Conservation (phyloP, 2,888 invertebrate species). For the Agrotis puta region DNA sequence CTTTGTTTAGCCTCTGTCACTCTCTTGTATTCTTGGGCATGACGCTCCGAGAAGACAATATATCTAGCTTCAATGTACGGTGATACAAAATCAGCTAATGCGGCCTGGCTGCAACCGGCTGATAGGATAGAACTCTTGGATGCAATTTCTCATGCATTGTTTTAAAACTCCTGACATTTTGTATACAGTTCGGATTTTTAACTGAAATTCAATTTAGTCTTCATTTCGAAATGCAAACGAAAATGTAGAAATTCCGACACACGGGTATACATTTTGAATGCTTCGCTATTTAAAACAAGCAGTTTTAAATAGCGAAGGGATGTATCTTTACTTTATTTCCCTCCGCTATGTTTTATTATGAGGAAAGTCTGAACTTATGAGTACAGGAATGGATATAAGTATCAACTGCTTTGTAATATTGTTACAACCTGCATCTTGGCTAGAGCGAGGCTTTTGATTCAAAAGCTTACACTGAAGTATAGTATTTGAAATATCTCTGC, state of each 20-base stretch:
- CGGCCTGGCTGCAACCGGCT: constrained; percentile 25
- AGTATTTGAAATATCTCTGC: too few species aligned
- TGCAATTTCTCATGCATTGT: constrained; percentile 31
- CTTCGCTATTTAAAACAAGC: constrained; percentile 39
- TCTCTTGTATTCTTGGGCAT: constrained; percentile 4
- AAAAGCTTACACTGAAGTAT: constrained; percentile 4
- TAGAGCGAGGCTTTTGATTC: constrained; percentile 1
- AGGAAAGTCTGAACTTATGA: neutral
- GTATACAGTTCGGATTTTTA: constrained; percentile 19
- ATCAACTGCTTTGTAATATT: neutral
- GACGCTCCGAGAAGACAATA: constrained; percentile 2
- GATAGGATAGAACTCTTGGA: constrained; percentile 8
- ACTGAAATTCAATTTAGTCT: constrained; percentile 37
- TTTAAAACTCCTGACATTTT: constrained; percentile 42
- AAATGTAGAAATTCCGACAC: constrained; percentile 28
- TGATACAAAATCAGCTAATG: constrained; percentile 25
- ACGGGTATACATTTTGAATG: constrained; percentile 34
- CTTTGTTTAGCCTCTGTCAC: constrained; percentile 24
- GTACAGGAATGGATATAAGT: neutral
- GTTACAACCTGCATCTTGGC: neutral
- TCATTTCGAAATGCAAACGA: constrained; percentile 43
- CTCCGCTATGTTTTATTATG: too few species aligned
- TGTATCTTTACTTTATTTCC: too few species aligned
- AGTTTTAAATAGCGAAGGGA: constrained; percentile 34
- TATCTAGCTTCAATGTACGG: constrained; percentile 18